Conservation (phyloP, 2,113 vertebrate genomes). For the Carlito syrichta region DNA sequence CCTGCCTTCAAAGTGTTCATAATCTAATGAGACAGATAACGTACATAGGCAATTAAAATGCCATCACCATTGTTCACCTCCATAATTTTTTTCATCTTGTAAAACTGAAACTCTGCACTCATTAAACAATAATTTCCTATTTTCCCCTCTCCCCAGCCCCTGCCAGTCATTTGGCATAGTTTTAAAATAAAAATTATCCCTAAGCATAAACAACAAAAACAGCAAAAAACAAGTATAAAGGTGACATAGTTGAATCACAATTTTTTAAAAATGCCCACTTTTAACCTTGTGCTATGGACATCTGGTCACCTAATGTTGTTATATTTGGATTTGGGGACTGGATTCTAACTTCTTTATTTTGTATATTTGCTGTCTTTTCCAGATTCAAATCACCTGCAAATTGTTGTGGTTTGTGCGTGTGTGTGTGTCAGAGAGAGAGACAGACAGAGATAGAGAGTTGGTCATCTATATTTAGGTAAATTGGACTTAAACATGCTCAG, state of each 20-base stretch:
- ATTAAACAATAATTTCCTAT: neutral
- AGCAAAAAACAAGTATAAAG: neutral
- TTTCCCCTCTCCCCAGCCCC: neutral
- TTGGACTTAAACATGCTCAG: neutral
- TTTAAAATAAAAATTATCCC: constrained; percentile 15
- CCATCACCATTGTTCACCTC: neutral
- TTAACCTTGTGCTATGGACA: neutral
- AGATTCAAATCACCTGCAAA: neutral
- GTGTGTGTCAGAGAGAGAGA: too few species aligned
- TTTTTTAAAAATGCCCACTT: neutral
- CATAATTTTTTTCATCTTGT: neutral
- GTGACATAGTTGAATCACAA: neutral
- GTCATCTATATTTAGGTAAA: neutral
- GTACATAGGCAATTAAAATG: neutral
- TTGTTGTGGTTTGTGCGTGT: neutral
- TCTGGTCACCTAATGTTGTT: neutral
- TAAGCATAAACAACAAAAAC: neutral
- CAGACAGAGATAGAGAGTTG: too few species aligned
- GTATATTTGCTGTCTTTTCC: neutral
- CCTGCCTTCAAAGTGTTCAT: neutral
- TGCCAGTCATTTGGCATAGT: neutral
- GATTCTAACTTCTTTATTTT: neutral
- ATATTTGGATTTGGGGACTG: neutral
- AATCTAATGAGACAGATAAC: neutral
- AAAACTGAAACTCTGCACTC: neutral